Conservation (phyloP, 2,888 invertebrate genomes). For the Herminia tarsipennalis region DNA sequence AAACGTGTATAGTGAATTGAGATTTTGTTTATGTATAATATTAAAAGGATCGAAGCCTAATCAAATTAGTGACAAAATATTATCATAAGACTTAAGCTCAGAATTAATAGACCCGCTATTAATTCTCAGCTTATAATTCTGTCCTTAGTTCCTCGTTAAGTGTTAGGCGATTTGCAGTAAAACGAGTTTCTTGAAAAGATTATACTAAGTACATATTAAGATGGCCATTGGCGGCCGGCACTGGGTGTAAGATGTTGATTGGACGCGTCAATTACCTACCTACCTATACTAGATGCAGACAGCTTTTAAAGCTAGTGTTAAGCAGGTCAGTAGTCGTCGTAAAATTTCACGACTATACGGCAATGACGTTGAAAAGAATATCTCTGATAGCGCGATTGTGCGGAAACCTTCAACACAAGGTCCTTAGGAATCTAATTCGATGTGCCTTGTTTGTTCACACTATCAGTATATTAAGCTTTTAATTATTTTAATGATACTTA, state of each 20-base stretch:
- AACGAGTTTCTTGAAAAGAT: constrained; percentile 60
- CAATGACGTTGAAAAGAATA: constrained; percentile 54
- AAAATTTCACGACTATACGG: constrained; percentile 72
- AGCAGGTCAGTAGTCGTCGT: constrained; percentile 71
- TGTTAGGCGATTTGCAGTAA: constrained; percentile 61
- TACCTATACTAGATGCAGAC: constrained; percentile 67
- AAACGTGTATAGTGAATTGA: too few species aligned
- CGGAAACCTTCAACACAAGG: constrained; percentile 20
- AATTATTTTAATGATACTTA: too few species aligned
- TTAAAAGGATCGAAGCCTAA: too few species aligned
- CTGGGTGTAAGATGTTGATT: constrained; percentile 53
- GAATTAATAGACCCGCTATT: too few species aligned
- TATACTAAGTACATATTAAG: constrained; percentile 59
- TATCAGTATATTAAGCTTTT: too few species aligned
- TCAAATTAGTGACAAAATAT: too few species aligned
- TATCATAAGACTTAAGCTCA: too few species aligned
- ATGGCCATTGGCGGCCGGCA: constrained; percentile 52
- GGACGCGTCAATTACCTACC: constrained; percentile 57
- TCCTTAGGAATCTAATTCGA: constrained; percentile 44
- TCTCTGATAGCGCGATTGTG: constrained; percentile 39
- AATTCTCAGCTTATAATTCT: not conserved
- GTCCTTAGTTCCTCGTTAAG: not conserved
- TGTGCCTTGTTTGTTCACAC: constrained; percentile 34
- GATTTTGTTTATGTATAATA: too few species aligned
- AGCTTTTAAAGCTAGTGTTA: constrained; percentile 67